Evolutionary conservation across 2,888 invertebrate species (phyloP).

Genomic region (Himalopsyche kuldschensis): DNA sequence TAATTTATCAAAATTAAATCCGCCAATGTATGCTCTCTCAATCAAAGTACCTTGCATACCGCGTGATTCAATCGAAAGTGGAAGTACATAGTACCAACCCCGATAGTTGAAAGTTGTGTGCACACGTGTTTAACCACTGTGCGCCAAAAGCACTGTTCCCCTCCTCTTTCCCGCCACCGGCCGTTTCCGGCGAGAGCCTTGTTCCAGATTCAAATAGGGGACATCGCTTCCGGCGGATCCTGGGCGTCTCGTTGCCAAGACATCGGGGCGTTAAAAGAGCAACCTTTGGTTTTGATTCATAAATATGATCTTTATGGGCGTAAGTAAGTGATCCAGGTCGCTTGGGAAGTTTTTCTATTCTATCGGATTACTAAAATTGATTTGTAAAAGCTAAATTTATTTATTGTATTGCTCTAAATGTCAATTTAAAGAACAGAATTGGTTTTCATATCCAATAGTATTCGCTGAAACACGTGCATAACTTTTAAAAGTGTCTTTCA

Average conservation of each 20-base stretch:
- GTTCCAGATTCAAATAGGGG: background rate
- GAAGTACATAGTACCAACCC: background rate
- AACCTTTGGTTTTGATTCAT: background rate
- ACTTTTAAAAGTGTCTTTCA: too few relatives aligned
- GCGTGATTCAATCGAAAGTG: constrained; percentile 19
- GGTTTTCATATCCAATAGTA: too few relatives aligned
- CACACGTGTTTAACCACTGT: constrained; percentile 33
- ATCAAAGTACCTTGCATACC: background rate
- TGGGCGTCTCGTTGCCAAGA: background rate
- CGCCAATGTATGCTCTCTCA: background rate
- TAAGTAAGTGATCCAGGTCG: background rate
- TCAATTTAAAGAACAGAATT: too few relatives aligned
- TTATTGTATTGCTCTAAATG: too few relatives aligned
- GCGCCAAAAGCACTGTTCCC: background rate
- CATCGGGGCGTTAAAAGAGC: background rate
- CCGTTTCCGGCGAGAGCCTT: constrained; percentile 9
- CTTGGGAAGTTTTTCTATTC: background rate
- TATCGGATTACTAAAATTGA: background rate
- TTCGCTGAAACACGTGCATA: too few relatives aligned
- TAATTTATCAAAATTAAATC: background rate
- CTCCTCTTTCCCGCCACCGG: constrained; percentile 10
- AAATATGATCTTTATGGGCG: background rate
- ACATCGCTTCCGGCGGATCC: constrained; percentile 9
- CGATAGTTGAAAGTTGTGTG: background rate
- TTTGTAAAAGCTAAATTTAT: background rate